These are phyloP conservation scores for Electrona antarctica DNA, from an alignment of 2,113 vertebrate species.

Conservation along the genomic window DNA sequence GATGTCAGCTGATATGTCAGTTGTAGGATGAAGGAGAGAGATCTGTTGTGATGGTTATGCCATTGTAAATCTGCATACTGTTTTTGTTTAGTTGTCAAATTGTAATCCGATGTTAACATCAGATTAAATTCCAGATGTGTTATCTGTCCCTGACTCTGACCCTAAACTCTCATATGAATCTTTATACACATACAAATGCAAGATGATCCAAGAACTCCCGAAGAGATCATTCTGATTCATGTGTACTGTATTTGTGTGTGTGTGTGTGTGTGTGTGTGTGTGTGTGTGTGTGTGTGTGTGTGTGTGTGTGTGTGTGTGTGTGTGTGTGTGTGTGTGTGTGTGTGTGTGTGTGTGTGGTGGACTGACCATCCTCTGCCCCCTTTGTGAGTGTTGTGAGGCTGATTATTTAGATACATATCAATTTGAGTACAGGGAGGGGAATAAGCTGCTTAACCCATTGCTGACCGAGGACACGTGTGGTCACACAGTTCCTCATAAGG, in stretches of 20 bases:
- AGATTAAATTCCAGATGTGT: slow-evolving; percentile 14
- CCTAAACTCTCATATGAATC: neutral
- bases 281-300: no score
- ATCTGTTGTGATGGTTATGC: neutral
- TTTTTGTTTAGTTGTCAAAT: slow-evolving; percentile 1
- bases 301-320: no score
- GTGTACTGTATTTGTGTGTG: no score
- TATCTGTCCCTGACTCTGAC: slow-evolving; percentile 1
- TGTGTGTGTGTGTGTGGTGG: slow-evolving; percentile 25
- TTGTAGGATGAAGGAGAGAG: neutral
- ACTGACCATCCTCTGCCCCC: slow-evolving; percentile 15
- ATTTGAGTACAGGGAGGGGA: slow-evolving; percentile 47
- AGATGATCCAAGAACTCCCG: slow-evolving; percentile 15
- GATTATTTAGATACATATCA: slow-evolving; percentile 51
- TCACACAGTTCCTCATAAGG: slow-evolving; percentile 32
- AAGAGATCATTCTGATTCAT: neutral
- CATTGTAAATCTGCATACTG: neutral
- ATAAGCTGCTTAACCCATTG: slow-evolving; percentile 70
- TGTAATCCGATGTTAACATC: slow-evolving; percentile 8
- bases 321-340: no score
- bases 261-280: no score
- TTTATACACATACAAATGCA: slow-evolving; percentile 1
- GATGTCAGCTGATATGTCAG: neutral
- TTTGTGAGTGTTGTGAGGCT: slow-evolving; percentile 6
- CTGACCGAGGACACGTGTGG: slow-evolving; percentile 64